These are phyloP conservation scores for Andrena flavipes DNA, from an alignment of 2,888 invertebrate species.

Conservation along the genomic window DNA sequence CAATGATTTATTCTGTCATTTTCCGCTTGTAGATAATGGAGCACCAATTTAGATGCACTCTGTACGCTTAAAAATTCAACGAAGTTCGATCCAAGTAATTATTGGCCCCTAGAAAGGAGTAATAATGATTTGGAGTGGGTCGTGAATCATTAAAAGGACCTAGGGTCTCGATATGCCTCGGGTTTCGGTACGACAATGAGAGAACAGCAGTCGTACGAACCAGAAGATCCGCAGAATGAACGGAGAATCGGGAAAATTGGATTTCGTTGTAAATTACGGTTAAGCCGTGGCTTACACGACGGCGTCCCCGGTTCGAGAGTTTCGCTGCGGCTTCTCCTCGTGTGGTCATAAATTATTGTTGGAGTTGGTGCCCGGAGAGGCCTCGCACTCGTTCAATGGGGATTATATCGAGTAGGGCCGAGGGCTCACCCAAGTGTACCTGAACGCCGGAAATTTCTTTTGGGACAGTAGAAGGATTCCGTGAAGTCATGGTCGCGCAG, in stretches of 20 bases:
- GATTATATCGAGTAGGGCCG: constrained; percentile 56
- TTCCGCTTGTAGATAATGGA: too few species aligned
- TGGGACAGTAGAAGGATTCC: constrained; percentile 21
- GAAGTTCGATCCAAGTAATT: too few species aligned
- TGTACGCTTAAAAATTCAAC: too few species aligned
- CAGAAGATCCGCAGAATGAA: constrained; percentile 67
- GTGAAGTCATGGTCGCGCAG: constrained; percentile 25
- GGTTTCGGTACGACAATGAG: not conserved
- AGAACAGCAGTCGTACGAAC: not conserved
- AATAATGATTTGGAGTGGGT: too few species aligned
- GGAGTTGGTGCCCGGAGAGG: constrained; percentile 18
- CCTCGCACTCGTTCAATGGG: constrained; percentile 57
- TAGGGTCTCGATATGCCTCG: too few species aligned
- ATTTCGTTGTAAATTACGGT: constrained; percentile 78
- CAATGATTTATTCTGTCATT: too few species aligned
- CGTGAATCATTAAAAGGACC: too few species aligned
- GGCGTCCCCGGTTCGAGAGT: constrained; percentile 48
- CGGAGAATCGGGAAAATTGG: constrained; percentile 73
- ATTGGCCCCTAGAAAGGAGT: too few species aligned
- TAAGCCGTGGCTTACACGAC: constrained; percentile 75
- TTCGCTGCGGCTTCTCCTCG: constrained; percentile 27
- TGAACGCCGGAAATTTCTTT: constrained; percentile 35
- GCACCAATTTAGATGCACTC: too few species aligned
- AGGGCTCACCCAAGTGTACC: constrained; percentile 43
- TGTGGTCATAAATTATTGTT: constrained; percentile 69